Conservation (phyloP, 2,113 vertebrate species). For the Sinocyclocheilus rhinocerous region DNA sequence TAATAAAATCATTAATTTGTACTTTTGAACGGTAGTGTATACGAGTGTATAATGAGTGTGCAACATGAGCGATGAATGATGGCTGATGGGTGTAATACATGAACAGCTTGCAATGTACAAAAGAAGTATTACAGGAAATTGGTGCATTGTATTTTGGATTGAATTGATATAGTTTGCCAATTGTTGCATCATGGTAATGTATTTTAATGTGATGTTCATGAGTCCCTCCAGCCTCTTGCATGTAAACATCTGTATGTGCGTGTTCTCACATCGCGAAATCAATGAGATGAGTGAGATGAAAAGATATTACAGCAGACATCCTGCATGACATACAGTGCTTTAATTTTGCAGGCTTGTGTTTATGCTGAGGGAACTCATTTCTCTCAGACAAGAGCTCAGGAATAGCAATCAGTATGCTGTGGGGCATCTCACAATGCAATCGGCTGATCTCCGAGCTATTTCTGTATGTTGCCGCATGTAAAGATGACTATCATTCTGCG, state of each 20-base stretch:
- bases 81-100: background rate
- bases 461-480: slow-evolving; percentile 60
- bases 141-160: background rate
- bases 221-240: background rate
- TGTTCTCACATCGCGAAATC: slow-evolving; percentile 17
- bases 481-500: slow-evolving; percentile 64
- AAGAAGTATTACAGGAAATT: background rate
- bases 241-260: background rate
- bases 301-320: slow-evolving; percentile 13
- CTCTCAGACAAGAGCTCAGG: slow-evolving; percentile 68
- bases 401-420: slow-evolving; percentile 70
- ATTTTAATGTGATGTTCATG: background rate
- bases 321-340: slow-evolving; percentile 29
- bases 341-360: slow-evolving; percentile 46
- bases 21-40: background rate
- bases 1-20: background rate
- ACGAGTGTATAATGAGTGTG: background rate
- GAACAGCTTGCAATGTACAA: background rate
- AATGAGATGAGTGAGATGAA: background rate
- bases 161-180: background rate
- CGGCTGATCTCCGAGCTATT: slow-evolving; percentile 67
- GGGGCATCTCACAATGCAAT: slow-evolving; percentile 54
- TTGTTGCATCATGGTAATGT: background rate
- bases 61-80: background rate
- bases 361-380: slow-evolving; percentile 62